Base-by-base conservation (phyloP, 2,888 invertebrate genomes). In the Mamestra brassicae region DNA sequence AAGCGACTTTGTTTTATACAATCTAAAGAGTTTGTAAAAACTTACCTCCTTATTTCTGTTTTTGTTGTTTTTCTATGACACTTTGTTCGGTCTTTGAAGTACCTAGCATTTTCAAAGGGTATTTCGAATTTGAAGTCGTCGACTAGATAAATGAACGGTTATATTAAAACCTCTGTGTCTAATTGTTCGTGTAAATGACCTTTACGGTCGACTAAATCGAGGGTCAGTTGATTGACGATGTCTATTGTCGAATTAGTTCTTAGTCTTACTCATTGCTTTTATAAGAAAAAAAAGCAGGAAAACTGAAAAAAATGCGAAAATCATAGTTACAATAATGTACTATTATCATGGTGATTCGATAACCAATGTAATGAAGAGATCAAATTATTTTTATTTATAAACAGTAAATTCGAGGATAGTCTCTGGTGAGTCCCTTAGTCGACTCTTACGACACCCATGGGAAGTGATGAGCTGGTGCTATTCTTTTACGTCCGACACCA, bases 111-210 rank as follows among this genome's bases (percentile, higher is more conserved):
- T 45, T 11, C 45, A 45, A 45, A 45, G 11, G 2, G 4, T 13
- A 17, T 63, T 72, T 58, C 42, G 7, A 8, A 36, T 54, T 7
- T 34, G 6, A 71, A 71, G 36, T 67, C 47, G 63, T 65, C 42
- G n/a, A 26, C n/a, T 50, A 63, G 38, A 60, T 42, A 81, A 69
- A 71, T 36, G 26, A 1, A 7, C 62, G 58, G 47, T 76, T 78
- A 67, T 10, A 57, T 80, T 71, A 84, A 34, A 76, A 78, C 73
- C 73, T 77, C 84, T 88, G 86, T 89, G 85, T 78, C 91, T 88
- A 91, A 92, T 92, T 86, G 89, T 87, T 91, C 90, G 90, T 90
- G 88, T 91, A 92, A 92, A 90, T 81, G 88, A 91, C 91, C 92
- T 92, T 92, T 88, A 91, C 87, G 92, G 86, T 89, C 76, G 83